phyloP scores from a whole-genome alignment of 2,113 vertebrate species.

The Sceloporus undulatus region DNA sequence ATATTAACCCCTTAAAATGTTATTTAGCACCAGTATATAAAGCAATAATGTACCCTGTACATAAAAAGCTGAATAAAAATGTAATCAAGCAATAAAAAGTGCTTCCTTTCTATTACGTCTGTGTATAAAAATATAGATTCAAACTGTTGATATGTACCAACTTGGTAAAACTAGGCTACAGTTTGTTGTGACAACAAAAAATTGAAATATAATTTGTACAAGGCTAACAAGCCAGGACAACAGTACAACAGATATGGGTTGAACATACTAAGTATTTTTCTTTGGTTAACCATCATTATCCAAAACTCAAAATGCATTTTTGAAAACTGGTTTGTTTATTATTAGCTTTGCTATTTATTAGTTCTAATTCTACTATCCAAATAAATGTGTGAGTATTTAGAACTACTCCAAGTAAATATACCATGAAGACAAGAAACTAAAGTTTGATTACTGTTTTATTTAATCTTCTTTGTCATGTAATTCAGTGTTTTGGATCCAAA shows the following conservation, averaged over 20 bases:
- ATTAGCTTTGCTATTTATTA: background rate
- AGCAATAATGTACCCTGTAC: constrained; percentile 25
- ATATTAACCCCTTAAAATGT: constrained; percentile 53
- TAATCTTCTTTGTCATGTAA: constrained; percentile 6
- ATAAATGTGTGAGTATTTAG: background rate
- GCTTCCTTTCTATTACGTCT: constrained; percentile 52
- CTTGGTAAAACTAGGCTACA: constrained; percentile 40
- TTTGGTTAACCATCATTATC: constrained; percentile 29
- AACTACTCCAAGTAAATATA: background rate
- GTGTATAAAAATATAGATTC: constrained; percentile 66
- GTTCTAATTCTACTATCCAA: background rate
- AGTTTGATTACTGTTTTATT: background rate
- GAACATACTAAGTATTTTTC: constrained; percentile 34
- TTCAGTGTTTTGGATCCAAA: background rate
- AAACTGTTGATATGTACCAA: constrained; percentile 54
- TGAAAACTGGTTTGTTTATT: background rate
- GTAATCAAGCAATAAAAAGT: constrained; percentile 45
- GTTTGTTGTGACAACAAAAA: constrained; percentile 71
- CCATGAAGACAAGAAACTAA: background rate
- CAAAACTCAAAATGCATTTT: constrained; percentile 27
- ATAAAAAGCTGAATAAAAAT: constrained; percentile 51
- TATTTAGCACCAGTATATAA: background rate
- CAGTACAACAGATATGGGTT: constrained; percentile 63
- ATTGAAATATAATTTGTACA: constrained; percentile 59
- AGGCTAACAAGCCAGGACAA: constrained; percentile 60